Percentiles rank a stretch among this genome's conserved stretches.
Conservation (phyloP, 2,797 vertebrate genomes). For the Brachyalestes nurse region DNA sequence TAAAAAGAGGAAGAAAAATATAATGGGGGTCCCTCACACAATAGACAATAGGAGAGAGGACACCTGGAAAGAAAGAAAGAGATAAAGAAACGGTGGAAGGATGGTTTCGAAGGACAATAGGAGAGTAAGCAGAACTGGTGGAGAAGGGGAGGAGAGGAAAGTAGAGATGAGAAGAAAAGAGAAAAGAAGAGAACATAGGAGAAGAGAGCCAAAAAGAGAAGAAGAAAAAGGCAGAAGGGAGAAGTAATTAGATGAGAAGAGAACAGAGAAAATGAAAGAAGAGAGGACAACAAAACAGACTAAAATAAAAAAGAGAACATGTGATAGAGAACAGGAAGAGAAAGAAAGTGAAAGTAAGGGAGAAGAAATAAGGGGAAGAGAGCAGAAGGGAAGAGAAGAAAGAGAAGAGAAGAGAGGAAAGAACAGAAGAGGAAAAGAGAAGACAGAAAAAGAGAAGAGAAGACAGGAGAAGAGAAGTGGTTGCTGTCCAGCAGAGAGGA, state of each 20-base stretch:
- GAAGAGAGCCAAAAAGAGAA: conserved; percentile 48
- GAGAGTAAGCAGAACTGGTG: conserved; percentile 36
- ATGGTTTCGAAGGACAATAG: neutral
- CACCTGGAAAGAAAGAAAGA: conserved; percentile 22
- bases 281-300: conserved; percentile 45
- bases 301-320: neutral
- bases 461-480: neutral
- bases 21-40: conserved; percentile 11
- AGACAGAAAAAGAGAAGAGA: neutral
- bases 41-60: conserved; percentile 16
- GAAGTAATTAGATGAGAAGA: conserved; percentile 24
- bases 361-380: too few species aligned
- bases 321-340: neutral
- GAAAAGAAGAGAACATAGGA: neutral
- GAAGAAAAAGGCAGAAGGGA: conserved; percentile 55
- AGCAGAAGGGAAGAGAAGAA: neutral
- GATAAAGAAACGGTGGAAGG: neutral
- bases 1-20: neutral
- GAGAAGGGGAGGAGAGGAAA: conserved; percentile 22
- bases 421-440: neutral
- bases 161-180: neutral
- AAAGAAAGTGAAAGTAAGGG: neutral
- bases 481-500: conserved; percentile 45
- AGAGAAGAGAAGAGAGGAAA: conserved; percentile 24
- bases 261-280: neutral